These are phyloP conservation scores for Nematopogon swammerdamellus DNA, from an alignment of 2,888 invertebrate genomes.

Conservation along the genomic window DNA sequence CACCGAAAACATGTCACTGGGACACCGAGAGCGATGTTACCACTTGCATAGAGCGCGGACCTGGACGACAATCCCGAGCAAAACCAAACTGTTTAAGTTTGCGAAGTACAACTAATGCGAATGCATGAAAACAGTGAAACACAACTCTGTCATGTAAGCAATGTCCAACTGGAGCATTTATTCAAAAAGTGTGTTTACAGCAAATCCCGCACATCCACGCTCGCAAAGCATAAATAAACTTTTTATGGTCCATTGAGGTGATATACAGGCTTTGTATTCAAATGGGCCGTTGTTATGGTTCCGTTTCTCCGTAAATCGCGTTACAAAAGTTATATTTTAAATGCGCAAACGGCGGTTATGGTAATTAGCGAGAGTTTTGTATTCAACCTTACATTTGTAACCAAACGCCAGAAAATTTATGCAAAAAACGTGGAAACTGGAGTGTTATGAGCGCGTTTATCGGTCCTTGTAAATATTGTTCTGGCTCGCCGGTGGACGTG, in stretches of 20 bases:
- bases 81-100: too few relatives aligned
- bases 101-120: too few relatives aligned
- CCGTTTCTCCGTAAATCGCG: not conserved
- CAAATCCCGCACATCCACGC: conserved; percentile 35
- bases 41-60: too few relatives aligned
- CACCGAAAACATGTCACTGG: too few relatives aligned
- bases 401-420: not conserved
- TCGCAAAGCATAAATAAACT: conserved; percentile 48
- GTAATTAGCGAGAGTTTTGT: not conserved
- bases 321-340: not conserved
- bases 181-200: conserved; percentile 24
- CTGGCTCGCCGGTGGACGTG: too few relatives aligned
- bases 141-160: too few relatives aligned
- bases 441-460: too few relatives aligned
- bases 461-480: too few relatives aligned
- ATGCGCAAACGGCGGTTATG: not conserved
- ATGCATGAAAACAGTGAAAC: too few relatives aligned
- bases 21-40: too few relatives aligned
- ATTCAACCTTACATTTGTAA: not conserved
- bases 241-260: conserved; percentile 56
- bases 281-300: conserved; percentile 48
- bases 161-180: not conserved
- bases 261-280: conserved; percentile 53
- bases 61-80: too few relatives aligned
- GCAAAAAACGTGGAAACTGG: too few relatives aligned